Conservation (phyloP, 2,113 vertebrate species). For the Loxodonta africana region DNA sequence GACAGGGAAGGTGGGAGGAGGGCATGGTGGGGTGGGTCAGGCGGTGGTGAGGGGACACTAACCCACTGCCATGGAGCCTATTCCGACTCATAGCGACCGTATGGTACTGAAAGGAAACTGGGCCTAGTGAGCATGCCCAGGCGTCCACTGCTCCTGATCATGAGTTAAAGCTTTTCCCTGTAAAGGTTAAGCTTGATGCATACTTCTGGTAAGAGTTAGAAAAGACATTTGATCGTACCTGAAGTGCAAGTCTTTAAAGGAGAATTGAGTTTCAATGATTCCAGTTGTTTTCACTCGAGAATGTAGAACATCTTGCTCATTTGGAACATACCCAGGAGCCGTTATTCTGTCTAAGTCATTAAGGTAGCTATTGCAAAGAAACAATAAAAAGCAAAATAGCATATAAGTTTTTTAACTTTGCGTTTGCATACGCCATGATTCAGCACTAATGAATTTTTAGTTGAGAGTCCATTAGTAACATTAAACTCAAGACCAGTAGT, state of each 20-base stretch:
- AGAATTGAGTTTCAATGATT: slow-evolving; percentile 97
- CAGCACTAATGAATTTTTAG: not conserved
- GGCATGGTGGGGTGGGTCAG: rapidly evolving
- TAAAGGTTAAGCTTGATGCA: not conserved
- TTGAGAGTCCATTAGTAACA: not conserved
- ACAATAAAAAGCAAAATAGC: not conserved
- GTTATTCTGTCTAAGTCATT: slow-evolving; percentile 88
- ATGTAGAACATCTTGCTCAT: slow-evolving; percentile 96
- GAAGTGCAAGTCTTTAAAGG: slow-evolving; percentile 97
- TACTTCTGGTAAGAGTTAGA: not conserved
- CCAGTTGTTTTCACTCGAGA: slow-evolving; percentile 98
- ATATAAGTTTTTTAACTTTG: not conserved
- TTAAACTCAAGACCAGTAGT: not conserved
- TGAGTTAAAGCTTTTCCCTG: not conserved
- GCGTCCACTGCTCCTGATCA: not conserved
- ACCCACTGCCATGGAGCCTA: too few relatives aligned
- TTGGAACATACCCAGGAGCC: slow-evolving; percentile 89
- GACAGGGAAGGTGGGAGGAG: not conserved
- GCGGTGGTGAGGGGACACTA: not conserved
- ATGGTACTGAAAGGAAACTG: rapidly evolving
- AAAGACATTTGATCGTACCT: slow-evolving; percentile 88
- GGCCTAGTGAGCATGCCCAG: not conserved
- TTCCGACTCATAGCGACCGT: too few relatives aligned
- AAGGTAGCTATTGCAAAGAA: slow-evolving; percentile 86
- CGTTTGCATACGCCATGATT: not conserved